Conservation (phyloP, 2,797 vertebrate species). For the Anas capensis region DNA sequence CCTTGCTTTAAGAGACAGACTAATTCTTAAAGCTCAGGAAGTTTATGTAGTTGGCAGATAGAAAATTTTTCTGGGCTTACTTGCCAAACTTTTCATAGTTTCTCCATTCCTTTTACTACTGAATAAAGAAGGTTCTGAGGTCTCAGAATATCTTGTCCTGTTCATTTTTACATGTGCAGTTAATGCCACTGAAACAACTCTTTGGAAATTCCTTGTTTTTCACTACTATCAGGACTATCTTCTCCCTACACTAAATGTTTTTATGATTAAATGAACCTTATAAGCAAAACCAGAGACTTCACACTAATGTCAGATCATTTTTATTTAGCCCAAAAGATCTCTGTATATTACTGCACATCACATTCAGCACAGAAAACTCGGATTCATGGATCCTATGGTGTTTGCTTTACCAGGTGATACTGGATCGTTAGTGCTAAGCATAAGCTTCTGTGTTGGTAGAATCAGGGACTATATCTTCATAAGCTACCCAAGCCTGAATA, state of each 20-base stretch:
- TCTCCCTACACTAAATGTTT: not conserved
- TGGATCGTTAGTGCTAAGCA: not conserved
- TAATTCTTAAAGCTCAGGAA: not conserved
- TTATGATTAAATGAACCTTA: not conserved
- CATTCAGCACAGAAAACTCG: not conserved
- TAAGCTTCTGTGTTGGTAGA: not conserved
- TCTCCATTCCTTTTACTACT: not conserved
- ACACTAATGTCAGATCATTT: not conserved
- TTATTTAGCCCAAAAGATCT: not conserved
- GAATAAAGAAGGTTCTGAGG: not conserved
- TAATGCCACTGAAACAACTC: not conserved
- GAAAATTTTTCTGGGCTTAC: not conserved
- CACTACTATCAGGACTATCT: not conserved
- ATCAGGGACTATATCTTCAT: conserved; percentile 1
- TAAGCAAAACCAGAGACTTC: not conserved
- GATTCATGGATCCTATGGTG: not conserved
- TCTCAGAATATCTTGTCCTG: not conserved
- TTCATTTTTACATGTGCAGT: accelerated
- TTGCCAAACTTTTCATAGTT: not conserved
- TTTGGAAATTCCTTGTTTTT: not conserved
- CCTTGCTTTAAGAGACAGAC: not conserved
- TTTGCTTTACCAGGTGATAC: not conserved
- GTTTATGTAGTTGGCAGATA: not conserved
- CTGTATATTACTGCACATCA: not conserved
- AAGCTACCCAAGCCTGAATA: not conserved